These are phyloP conservation scores for Acropternis orthonyx DNA, from an alignment of 2,797 vertebrate genomes.

Conservation along the genomic window DNA sequence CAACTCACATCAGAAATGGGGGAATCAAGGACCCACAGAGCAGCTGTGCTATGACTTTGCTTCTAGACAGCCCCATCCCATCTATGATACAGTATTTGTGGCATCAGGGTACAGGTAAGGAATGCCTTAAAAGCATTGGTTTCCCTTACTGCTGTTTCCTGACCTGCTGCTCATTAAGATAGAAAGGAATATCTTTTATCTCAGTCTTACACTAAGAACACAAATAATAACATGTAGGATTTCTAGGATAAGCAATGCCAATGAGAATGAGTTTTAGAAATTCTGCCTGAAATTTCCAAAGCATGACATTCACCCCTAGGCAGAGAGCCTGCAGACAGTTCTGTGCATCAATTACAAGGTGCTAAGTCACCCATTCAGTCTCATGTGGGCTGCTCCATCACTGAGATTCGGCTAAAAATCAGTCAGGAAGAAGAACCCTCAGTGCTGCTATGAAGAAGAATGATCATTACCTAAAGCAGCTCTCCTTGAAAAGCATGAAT, in stretches of 20 bases:
- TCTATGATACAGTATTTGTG: not conserved
- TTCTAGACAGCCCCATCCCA: not conserved
- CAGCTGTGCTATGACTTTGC: not conserved
- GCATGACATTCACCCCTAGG: not conserved
- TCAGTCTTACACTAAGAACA: not conserved
- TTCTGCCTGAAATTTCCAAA: not conserved
- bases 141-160: not conserved
- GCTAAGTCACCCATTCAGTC: slow-evolving; percentile 5
- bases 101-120: not conserved
- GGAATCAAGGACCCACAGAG: not conserved
- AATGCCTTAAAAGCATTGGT: not conserved
- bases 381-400: not conserved
- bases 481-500: not conserved
- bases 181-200: not conserved
- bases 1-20: not conserved
- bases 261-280: not conserved
- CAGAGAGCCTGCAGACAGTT: not conserved
- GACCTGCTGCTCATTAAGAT: not conserved
- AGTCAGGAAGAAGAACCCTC: not conserved
- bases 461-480: not conserved
- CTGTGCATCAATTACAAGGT: not conserved
- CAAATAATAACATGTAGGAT: not conserved
- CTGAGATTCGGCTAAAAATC: slow-evolving; percentile 4
- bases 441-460: not conserved
- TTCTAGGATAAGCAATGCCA: not conserved